Percentiles rank a stretch among this genome's conserved stretches.
Conservation (phyloP, 2,797 vertebrate species). For the Aldrovandia affinis region DNA sequence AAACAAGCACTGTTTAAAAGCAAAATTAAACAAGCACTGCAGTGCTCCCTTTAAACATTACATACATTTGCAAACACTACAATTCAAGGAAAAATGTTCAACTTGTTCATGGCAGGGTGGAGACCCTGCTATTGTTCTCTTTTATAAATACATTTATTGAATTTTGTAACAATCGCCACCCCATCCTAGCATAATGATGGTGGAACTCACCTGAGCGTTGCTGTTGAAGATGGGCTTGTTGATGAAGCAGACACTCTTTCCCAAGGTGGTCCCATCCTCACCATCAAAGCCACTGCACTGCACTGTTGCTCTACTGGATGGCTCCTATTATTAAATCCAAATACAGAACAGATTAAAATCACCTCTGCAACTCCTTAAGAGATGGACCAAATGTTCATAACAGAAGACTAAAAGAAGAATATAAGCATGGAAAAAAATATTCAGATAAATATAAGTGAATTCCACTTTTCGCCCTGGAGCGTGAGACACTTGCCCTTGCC, state of each 20-base stretch:
- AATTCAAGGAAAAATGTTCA: neutral
- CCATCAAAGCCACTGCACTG: conserved; percentile 66
- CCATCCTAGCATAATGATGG: neutral
- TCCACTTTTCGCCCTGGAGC: no score
- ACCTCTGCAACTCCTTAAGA: neutral
- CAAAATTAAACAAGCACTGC: no score
- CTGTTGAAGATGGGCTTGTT: conserved; percentile 72
- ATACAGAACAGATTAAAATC: neutral
- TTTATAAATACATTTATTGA: neutral
- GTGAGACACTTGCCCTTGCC: no score
- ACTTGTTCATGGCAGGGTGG: neutral
- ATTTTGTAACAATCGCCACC: neutral
- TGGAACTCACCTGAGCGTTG: conserved; percentile 60
- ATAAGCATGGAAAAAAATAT: no score
- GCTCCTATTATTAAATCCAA: conserved; percentile 1
- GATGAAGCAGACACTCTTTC: conserved; percentile 62
- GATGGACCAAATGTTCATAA: neutral
- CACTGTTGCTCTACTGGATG: conserved; percentile 56
- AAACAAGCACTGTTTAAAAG: no score
- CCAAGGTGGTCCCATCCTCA: conserved; percentile 27
- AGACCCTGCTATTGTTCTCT: neutral
- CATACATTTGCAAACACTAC: no score
- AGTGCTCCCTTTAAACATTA: no score
- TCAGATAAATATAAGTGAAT: no score
- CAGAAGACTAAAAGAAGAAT: neutral